Conservation (phyloP, 2,888 invertebrate species). For the Heliconius sara region DNA sequence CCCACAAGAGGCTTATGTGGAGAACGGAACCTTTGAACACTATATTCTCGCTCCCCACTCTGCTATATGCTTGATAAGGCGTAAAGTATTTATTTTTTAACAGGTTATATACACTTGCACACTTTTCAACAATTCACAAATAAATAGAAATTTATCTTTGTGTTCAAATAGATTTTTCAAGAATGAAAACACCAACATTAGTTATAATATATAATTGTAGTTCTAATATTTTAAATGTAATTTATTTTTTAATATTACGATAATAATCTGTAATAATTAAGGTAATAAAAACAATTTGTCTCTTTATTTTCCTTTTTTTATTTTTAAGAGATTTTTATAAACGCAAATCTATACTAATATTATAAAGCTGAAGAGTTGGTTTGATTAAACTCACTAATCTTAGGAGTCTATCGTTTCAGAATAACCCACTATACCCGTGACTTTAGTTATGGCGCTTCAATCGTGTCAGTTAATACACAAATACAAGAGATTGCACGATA, state of each 20-base stretch:
- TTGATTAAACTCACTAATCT: too few species aligned
- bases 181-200: slow-evolving; percentile 5
- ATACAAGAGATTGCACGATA: too few species aligned
- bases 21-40: too few species aligned
- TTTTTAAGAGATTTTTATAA: background rate
- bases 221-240: slow-evolving; percentile 25
- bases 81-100: background rate
- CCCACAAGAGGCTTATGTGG: too few species aligned
- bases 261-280: slow-evolving; percentile 12
- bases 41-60: too few species aligned
- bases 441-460: too few species aligned
- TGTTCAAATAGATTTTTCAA: slow-evolving; percentile 20
- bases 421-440: too few species aligned
- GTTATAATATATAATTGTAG: slow-evolving; percentile 10
- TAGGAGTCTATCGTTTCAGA: too few species aligned
- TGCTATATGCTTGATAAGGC: too few species aligned
- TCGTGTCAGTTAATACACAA: too few species aligned
- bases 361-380: too few species aligned
- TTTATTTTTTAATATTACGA: slow-evolving; percentile 19
- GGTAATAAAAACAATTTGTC: slow-evolving; percentile 4
- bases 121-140: background rate
- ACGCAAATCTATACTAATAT: background rate
- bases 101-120: too few species aligned
- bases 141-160: background rate
- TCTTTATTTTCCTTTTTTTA: background rate